Evolutionary conservation across 2,797 vertebrate species (phyloP), one percentile per base, ranked within the genome.

Genomic region (Heliangelus exortis): DNA sequence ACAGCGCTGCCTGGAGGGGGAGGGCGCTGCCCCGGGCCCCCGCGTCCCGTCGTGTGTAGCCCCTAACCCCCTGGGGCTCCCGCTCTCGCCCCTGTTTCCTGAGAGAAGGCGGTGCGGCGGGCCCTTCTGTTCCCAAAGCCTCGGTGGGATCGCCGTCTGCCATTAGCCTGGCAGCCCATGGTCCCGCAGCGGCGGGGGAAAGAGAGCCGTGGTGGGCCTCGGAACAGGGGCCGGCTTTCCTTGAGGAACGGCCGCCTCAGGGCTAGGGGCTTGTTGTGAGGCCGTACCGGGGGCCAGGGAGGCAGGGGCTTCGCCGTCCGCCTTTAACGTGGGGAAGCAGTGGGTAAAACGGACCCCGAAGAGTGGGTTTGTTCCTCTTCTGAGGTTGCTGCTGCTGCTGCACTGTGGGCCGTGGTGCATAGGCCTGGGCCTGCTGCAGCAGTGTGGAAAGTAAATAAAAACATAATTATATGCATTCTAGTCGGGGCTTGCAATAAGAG

Each of bases 1-100:
- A 50, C 89, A 87, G 92, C 91, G 87, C 93, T 84, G 95, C 91
- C 94, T 92, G 68, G 68, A 87, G 88, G 47, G 76, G 80, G 76
- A 69, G 26, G 61, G 68, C 41, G 59, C 65, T 79, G 53, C 55
- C 54, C 41, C 51, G 7, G 80, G 54, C 61, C 22, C 8, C 31
- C 3, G 39, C 15, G 23, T 48, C 21, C 36, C 31, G 81, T 14
- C 14, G 58, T 36, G 72, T 53, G 55, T 23, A 8, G 39, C 39
- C 39, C 39, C 13, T 41, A 14, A 41, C 16, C 9, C 15, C 14
- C 10, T 22, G 29, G 29, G 41, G 39, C 28, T 55, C 36, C 41
- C 45, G 45, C 55, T 26, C 39, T 20, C 26, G 28, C 16, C 53
- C 39, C 71, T 61, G 54, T 54, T n/a, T 31, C 62, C 74, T 79